A percentile compares a stretch with the other conserved stretches of the same genome.
phyloP scores from a whole-genome alignment of 2,113 vertebrate species.

The Pygoscelis antarcticus region DNA sequence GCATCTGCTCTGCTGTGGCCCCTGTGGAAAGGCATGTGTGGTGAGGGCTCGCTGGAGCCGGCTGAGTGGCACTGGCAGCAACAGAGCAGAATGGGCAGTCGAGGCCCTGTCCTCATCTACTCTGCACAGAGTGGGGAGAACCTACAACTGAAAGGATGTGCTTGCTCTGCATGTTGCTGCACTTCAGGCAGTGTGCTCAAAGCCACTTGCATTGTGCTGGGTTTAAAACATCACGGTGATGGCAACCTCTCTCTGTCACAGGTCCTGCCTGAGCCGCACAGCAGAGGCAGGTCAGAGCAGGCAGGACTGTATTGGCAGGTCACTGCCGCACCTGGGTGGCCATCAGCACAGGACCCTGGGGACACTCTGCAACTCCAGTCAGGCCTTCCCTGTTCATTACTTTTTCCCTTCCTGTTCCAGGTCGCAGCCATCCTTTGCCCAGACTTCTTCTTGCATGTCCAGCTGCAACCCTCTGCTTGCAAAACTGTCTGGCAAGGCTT shows the following conservation, averaged over 20 bases:
- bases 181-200: not conserved
- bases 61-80: not conserved
- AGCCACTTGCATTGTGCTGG: not conserved
- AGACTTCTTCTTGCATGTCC: not conserved
- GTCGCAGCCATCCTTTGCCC: not conserved
- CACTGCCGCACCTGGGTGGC: not conserved
- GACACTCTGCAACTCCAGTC: not conserved
- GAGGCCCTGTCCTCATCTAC: not conserved
- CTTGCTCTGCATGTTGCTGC: accelerated
- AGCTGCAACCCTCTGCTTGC: not conserved
- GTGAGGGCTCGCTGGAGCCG: accelerated
- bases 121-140: not conserved
- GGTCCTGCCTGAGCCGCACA: accelerated
- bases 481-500: not conserved
- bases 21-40: accelerated
- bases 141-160: not conserved
- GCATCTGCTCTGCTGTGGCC: not conserved
- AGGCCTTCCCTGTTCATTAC: not conserved
- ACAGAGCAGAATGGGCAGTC: not conserved
- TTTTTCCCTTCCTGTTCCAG: not conserved
- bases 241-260: not conserved
- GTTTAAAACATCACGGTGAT: accelerated
- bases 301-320: not conserved
- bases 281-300: not conserved
- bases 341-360: not conserved